A percentile compares a stretch with the other conserved stretches of the same genome.
These are phyloP conservation scores for Danionella cerebrum DNA, from an alignment of 2,113 vertebrate species.

Conservation along the genomic window DNA sequence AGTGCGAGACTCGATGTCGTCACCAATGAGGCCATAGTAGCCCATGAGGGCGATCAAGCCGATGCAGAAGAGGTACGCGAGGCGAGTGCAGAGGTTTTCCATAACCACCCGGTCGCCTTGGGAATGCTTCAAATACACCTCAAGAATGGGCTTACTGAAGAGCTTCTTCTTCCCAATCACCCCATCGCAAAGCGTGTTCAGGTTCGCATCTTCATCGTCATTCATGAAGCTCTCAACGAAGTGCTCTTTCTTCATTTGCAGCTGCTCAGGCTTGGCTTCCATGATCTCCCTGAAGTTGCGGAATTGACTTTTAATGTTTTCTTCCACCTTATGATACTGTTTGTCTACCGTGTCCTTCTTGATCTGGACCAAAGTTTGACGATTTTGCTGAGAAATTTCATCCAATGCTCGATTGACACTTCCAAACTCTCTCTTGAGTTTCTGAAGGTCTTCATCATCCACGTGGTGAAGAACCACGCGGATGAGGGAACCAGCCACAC, in stretches of 20 bases:
- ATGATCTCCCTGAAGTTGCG: constrained; percentile 67
- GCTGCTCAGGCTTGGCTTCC: constrained; percentile 47
- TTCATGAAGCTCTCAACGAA: constrained; percentile 57
- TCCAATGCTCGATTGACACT: constrained; percentile 57
- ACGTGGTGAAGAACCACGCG: constrained; percentile 67
- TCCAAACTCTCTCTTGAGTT: constrained; percentile 60
- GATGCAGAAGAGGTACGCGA: constrained; percentile 72
- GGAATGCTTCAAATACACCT: constrained; percentile 64
- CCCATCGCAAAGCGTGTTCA: constrained; percentile 70
- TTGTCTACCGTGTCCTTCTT: constrained; percentile 62
- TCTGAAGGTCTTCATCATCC: constrained; percentile 67
- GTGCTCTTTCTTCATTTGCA: constrained; percentile 52
- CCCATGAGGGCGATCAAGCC: constrained; percentile 71
- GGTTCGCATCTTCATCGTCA: constrained; percentile 66
- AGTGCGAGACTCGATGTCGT: constrained; percentile 61
- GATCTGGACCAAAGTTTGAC: constrained; percentile 56
- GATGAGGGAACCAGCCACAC: constrained; percentile 66
- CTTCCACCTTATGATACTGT: constrained; percentile 64
- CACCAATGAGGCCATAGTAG: constrained; percentile 58
- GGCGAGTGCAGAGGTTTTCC: constrained; percentile 65
- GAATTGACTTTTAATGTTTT: constrained; percentile 69
- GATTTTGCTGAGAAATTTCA: constrained; percentile 56
- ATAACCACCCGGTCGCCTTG: constrained; percentile 53
- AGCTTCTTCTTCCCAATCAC: constrained; percentile 65
- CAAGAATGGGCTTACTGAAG: constrained; percentile 67